These are phyloP conservation scores for Adoxophyes honmai DNA, from an alignment of 1,140 invertebrate species.

Conservation along the genomic window DNA sequence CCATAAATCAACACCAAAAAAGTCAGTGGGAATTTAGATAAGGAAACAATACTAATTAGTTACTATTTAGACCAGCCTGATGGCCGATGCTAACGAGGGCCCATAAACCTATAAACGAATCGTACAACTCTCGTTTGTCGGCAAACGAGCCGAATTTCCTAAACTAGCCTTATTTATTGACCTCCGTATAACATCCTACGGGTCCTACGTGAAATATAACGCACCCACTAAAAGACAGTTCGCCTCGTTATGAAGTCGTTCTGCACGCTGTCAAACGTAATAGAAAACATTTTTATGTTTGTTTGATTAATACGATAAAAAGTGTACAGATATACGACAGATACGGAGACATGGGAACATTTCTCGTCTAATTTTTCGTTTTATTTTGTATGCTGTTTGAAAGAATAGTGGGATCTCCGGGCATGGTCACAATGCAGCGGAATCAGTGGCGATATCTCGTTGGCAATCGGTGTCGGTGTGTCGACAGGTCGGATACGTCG, in stretches of 20 bases:
- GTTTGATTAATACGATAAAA: constrained; percentile 10
- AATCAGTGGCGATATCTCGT: constrained; percentile 31
- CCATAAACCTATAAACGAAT: constrained; percentile 64
- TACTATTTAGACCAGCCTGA: constrained; percentile 63
- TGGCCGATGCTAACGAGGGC: constrained; percentile 61
- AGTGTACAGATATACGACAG: constrained; percentile 6
- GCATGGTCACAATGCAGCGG: constrained; percentile 25
- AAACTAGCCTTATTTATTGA: constrained; percentile 50
- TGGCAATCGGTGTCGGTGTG: constrained; percentile 50
- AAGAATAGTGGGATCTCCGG: constrained; percentile 42
- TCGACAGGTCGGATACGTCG: constrained; percentile 24
- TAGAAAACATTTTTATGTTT: constrained; percentile 25
- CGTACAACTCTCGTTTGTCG: constrained; percentile 45
- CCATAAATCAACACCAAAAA: constrained; percentile 31
- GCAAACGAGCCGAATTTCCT: constrained; percentile 40
- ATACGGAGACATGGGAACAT: background rate
- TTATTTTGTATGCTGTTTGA: background rate
- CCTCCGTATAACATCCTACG: constrained; percentile 24
- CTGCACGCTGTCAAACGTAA: constrained; percentile 13
- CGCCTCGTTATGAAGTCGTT: constrained; percentile 33
- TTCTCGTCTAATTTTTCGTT: background rate
- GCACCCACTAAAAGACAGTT: constrained; percentile 36
- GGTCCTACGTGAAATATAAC: constrained; percentile 33
- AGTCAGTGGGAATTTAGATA: constrained; percentile 24
- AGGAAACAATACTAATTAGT: constrained; percentile 70